Evolutionary conservation across 2,113 vertebrate species (phyloP), one percentile per base, ranked within the genome.

Genomic region (Macquaria ambigua): DNA sequence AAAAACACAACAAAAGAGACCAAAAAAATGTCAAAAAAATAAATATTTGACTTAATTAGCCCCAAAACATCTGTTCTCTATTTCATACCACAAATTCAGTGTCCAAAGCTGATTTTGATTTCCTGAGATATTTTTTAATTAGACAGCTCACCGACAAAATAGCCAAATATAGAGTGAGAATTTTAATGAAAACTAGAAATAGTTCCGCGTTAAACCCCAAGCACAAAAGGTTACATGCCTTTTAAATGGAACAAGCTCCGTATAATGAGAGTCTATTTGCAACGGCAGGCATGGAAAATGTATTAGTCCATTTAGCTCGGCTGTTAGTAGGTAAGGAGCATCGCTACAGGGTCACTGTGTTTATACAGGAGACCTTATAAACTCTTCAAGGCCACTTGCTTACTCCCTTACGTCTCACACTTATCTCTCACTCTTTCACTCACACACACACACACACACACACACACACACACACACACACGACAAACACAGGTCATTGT

Each of bases 121-220:
- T 90, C 79, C 83, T 43, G 71, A 85, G 56, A 82, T 79, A 77
- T 85, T 82, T 84, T 74, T 82, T 53, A 58, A 87, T 92, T 87
- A 88, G 70, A 77, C 34, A 25, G 77, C 74, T 69, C 73, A 56
- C 39, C 72, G 74, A 82, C 71, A 61, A 64, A 84, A 82, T 43
- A 62, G 63, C 55, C 88, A 74, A 88, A 86, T 84, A 83, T 90
- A 86, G 85, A 89, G 41, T 67, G 63, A 84, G 79, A 89, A 84
- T 82, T 88, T 89, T 83, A 89, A 93, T 89, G 79, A 90, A 92
- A 94, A 85, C 83, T 87, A n/a, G 63, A 89, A 91, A 91, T 90
- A 88, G 81, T 81, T 75, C 63, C 0, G 8, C 0, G 83, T 80
- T 86, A 90, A 93, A 85, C 77, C 89, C 83, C 39, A n/a, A 80